Evolutionary conservation across 1,140 invertebrate species (phyloP).

Genomic region (Calephelis virginiensis): DNA sequence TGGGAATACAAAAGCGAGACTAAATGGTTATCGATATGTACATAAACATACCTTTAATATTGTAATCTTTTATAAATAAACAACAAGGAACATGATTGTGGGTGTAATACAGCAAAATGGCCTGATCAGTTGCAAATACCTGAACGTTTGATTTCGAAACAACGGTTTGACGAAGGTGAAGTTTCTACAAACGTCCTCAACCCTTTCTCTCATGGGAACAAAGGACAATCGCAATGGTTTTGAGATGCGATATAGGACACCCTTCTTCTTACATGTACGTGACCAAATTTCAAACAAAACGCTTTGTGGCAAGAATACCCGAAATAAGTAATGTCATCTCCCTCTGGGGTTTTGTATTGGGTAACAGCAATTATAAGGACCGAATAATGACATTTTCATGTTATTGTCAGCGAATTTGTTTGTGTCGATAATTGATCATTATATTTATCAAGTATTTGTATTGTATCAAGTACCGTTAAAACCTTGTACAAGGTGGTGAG

Average conservation of each 20-base stretch:
- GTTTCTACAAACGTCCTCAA: constrained; percentile 56
- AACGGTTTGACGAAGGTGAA: constrained; percentile 71
- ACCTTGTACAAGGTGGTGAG: too few species aligned
- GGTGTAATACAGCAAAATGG: constrained; percentile 43
- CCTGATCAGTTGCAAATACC: constrained; percentile 59
- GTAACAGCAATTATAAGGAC: constrained; percentile 2
- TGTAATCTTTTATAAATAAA: neutral
- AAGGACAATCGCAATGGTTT: constrained; percentile 49
- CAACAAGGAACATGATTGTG: constrained; percentile 6
- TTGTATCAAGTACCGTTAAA: too few species aligned
- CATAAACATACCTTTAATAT: too few species aligned
- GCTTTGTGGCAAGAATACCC: constrained; percentile 4
- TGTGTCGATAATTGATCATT: too few species aligned
- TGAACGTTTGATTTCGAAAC: constrained; percentile 57
- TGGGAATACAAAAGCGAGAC: too few species aligned
- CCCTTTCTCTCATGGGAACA: constrained; percentile 67
- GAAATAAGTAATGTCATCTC: constrained; percentile 15
- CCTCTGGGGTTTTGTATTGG: constrained; percentile 2
- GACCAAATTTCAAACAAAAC: constrained; percentile 19
- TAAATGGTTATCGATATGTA: too few species aligned
- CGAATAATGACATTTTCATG: neutral
- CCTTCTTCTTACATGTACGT: constrained; percentile 36
- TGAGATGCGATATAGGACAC: constrained; percentile 69
- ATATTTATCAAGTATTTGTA: too few species aligned
- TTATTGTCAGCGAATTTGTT: neutral